Percentiles rank a stretch among this genome's conserved stretches.
Evolutionary conservation across 2,113 vertebrate genomes (phyloP).

Genomic region (Rutilus rutilus): DNA sequence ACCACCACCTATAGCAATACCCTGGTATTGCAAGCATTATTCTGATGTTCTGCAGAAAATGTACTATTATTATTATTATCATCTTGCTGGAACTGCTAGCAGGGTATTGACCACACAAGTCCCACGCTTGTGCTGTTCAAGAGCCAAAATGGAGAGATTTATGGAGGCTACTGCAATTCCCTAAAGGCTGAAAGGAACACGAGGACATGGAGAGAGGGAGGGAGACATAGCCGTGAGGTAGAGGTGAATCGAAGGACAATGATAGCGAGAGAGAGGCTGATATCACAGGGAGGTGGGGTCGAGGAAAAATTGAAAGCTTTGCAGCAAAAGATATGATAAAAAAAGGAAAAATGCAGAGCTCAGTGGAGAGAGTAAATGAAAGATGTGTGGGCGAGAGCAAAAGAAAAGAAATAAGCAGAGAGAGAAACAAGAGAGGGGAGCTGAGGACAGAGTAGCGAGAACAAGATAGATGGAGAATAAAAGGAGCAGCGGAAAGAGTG

Average conservation of each 20-base stretch:
- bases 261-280: neutral
- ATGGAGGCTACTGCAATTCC: neutral
- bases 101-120: neutral
- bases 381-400: neutral
- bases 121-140: neutral
- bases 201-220: neutral
- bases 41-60: neutral
- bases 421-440: neutral
- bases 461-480: neutral
- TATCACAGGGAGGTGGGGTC: neutral
- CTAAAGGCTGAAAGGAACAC: neutral
- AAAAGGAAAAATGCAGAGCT: neutral
- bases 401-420: constrained; percentile 14
- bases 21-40: neutral
- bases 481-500: neutral
- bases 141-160: neutral
- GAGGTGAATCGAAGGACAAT: constrained; percentile 36
- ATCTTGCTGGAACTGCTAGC: neutral
- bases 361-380: neutral
- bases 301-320: constrained; percentile 2
- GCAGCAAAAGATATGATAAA: neutral
- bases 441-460: neutral
- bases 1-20: neutral
- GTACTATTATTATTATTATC: neutral
- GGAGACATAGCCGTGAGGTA: neutral